Evolutionary conservation across 2,797 vertebrate genomes (phyloP), one percentile per base, ranked within the genome.

Genomic region (Pitangus sulphuratus): DNA sequence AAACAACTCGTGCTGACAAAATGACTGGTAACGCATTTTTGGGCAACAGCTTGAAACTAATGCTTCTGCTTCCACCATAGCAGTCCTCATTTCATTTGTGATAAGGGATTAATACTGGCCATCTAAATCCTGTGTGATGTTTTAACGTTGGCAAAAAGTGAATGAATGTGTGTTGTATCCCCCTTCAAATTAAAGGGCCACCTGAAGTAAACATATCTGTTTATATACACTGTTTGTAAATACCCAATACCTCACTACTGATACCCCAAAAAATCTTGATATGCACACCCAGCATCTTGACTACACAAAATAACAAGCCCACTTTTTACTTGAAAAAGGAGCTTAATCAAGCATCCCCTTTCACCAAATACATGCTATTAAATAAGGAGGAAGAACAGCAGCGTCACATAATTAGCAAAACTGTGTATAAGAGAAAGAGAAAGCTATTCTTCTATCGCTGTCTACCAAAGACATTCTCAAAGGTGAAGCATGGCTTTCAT

Each of bases 111-210:
- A 35, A n/a, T 45, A 50, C 10, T 11, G 8, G 9, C 19, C 64
- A 89, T 10, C 25, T 50, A 58, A 54, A 66, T 62, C 35, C 17
- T 69, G 12, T 64, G 35, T 35, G 42, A 60, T 28, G 18, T 61
- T 90, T 71, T 65, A 57, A 51, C 6, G 2, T 15, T 64, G 20
- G 21, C 28, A 60, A 74, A 86, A 78, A 1, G 1, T 30, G 31
- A 40, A 18, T 13, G 20, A 40, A 19, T 0, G 0, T 8, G 2
- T 53, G 15, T 7, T 71, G 15, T 19, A 81, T 66, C n/a, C 15
- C 8, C 30, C 24, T 85, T 84, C 53, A 56, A 64, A 80, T n/a
- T 28, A 69, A 50, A 65, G 28, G 1, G 3, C 44, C 1, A 1
- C 12, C n/a, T 42, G 39, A 69, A 69, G 24, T 45, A 88, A 88